Conservation (phyloP, 1,140 invertebrate genomes). For the Manduca sexta region DNA sequence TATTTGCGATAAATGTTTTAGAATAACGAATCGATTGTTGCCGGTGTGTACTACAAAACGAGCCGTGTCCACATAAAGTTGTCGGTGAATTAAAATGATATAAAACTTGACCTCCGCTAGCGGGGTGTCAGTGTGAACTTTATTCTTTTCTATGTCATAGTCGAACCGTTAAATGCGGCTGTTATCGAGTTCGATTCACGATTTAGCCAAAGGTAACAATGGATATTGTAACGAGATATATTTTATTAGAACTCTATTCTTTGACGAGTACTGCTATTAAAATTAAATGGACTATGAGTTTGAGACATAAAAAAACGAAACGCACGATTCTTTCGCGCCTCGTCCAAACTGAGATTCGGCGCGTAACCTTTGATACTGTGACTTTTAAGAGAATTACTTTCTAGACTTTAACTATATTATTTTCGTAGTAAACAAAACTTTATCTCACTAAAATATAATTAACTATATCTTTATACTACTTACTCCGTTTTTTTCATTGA, state of each 20-base stretch:
- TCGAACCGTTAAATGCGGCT: conserved; percentile 51
- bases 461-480: too few species aligned
- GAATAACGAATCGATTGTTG: too few species aligned
- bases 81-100: too few species aligned
- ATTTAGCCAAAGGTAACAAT: conserved; percentile 31
- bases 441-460: too few species aligned
- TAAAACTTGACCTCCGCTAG: too few species aligned
- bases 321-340: conserved; percentile 1
- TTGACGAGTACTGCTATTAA: background rate
- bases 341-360: background rate
- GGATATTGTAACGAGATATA: conserved; percentile 24
- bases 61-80: too few species aligned
- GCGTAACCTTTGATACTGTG: conserved; percentile 1
- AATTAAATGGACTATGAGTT: background rate
- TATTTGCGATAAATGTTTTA: too few species aligned
- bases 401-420: too few species aligned
- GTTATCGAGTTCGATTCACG: conserved; percentile 30
- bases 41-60: too few species aligned
- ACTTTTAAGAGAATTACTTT: too few species aligned
- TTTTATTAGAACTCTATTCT: conserved; percentile 27
- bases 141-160: conserved; percentile 50
- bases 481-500: too few species aligned
- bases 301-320: background rate
- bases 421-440: too few species aligned
- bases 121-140: conserved; percentile 25